Base-by-base conservation (phyloP, 2,797 vertebrate genomes). In the Potorous gilbertii region DNA sequence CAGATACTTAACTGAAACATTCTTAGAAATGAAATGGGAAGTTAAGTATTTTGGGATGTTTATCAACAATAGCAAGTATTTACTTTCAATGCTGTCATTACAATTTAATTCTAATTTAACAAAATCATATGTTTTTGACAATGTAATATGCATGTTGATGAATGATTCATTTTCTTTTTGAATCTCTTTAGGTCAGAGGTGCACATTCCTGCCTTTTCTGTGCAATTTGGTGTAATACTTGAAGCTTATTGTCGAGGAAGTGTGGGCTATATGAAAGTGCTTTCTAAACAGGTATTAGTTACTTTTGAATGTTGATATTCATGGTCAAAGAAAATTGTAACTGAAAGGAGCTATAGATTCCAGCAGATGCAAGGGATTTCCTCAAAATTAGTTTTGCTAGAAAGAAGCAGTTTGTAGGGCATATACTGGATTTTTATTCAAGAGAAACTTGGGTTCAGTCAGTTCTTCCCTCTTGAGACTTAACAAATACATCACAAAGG, bases 171-270 rank as follows among this genome's bases (percentile, higher is more conserved):
- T 97, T 94, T 91, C 12, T 94, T 94, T 94, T 50, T 96, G 94
- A 34, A 93, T 97, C 92, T 40, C 92, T 96, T 0, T 14, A 99
- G 99, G 97, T 99, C 99, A 1, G 99, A 99, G 98, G 99, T 99
- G 92, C 99, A 99, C 98, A 99, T 99, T 98, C 99, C 99, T 0
- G 99, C 99, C 0, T 99, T 99, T 92, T 99, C 99, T 0, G 98
- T 99, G 87, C 99, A 99, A 97, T 99, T 99, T 24, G 99, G 99
- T 34, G 99, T 99, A 97, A 99, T 99, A 95, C 98, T 99, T 96
- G 99, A 99, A 98, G 99, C 99, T 0, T 99, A 99, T 96, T 99
- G 99, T 97, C 98, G 99, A 95, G 99, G 99, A 97, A 99, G 99
- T 27, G 99, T 99, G 92, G 99, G 99, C 97, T 99, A 99, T 97